Conservation (phyloP, 1,140 invertebrate genomes). For the Lasioglossum albipes region DNA sequence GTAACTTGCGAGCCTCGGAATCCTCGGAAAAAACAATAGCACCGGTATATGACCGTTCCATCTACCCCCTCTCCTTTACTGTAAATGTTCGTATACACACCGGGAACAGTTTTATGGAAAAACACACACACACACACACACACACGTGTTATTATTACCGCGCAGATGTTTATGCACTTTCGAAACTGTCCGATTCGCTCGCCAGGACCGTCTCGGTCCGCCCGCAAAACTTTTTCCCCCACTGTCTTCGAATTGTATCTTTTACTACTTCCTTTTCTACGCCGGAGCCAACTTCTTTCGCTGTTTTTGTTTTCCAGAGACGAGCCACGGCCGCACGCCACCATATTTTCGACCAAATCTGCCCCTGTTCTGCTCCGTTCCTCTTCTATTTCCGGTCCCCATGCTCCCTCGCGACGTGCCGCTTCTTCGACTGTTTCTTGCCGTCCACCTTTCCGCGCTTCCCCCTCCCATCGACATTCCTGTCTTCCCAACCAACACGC, state of each 20-base stretch:
- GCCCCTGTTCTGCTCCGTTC: background rate
- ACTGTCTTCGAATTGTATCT: background rate
- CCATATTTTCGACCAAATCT: background rate
- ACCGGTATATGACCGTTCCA: too few relatives aligned
- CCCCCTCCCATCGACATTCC: background rate
- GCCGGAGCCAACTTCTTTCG: background rate
- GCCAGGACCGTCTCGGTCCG: background rate
- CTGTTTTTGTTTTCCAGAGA: background rate
- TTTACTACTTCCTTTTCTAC: background rate
- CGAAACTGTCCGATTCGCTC: background rate
- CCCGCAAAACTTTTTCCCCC: background rate
- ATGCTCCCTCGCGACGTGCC: background rate
- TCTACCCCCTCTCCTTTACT: too few relatives aligned
- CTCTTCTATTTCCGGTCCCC: background rate
- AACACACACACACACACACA: too few relatives aligned
- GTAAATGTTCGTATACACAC: too few relatives aligned
- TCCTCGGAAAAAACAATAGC: too few relatives aligned
- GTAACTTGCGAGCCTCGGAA: too few relatives aligned
- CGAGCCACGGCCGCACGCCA: too few relatives aligned
- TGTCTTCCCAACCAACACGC: slow-evolving; percentile 2
- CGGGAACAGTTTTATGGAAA: too few relatives aligned
- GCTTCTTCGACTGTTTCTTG: slow-evolving; percentile 7
- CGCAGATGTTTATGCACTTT: background rate
- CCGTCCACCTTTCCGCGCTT: background rate
- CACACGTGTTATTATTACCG: background rate